Percentiles rank a stretch among this genome's conserved stretches.
Evolutionary conservation across 2,888 invertebrate genomes (phyloP).

Genomic region (Tinea semifulvella): DNA sequence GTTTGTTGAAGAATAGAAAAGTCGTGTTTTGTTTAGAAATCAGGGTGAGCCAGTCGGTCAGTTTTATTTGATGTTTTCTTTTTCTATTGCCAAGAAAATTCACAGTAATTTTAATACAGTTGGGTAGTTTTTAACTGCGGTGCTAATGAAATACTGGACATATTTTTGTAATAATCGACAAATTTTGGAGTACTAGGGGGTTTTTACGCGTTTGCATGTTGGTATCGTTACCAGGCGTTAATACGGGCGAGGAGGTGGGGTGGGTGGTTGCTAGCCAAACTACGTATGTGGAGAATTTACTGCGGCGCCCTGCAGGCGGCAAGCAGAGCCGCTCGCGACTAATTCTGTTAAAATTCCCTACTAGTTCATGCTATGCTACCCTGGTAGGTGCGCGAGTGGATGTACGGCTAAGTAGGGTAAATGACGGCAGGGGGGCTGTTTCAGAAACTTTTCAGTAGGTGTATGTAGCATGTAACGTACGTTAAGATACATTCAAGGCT

Average conservation of each 20-base stretch:
- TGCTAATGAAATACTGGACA: no score
- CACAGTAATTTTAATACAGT: no score
- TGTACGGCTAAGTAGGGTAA: conserved; percentile 38
- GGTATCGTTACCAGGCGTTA: conserved; percentile 53
- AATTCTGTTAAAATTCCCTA: conserved; percentile 64
- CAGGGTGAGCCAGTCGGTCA: neutral
- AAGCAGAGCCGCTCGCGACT: conserved; percentile 42
- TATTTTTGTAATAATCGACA: conserved; percentile 6
- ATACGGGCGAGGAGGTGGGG: conserved; percentile 52
- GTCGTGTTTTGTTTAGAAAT: conserved; percentile 1
- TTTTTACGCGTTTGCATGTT: conserved; percentile 45
- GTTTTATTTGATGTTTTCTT: neutral
- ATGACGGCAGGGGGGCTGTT: conserved; percentile 44
- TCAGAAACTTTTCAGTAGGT: conserved; percentile 9
- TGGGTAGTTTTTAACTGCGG: no score
- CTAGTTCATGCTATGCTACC: conserved; percentile 10
- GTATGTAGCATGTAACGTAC: neutral
- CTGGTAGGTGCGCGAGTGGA: conserved; percentile 10
- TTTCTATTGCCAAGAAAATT: no score
- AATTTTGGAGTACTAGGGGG: conserved; percentile 1
- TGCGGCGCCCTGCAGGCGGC: conserved; percentile 62
- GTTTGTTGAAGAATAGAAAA: neutral
- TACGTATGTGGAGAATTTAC: conserved; percentile 38
- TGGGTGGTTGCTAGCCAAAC: conserved; percentile 15
- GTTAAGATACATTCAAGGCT: no score